Conservation (phyloP, 2,888 invertebrate genomes). For the Cheilosia variabilis region DNA sequence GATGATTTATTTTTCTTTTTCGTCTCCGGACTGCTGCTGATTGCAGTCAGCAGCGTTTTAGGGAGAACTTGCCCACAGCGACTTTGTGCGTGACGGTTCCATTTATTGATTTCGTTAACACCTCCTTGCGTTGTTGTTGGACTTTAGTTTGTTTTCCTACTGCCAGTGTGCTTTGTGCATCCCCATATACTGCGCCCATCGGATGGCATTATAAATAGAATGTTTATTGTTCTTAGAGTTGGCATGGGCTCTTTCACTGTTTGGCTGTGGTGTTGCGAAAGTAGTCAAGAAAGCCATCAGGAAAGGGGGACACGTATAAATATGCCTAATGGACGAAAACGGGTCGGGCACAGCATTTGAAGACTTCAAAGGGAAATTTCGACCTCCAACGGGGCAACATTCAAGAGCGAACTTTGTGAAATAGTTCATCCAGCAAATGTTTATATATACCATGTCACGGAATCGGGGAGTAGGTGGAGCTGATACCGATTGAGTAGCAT, state of each 20-base stretch:
- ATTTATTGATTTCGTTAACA: constrained; percentile 76
- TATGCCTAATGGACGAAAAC: constrained; percentile 20
- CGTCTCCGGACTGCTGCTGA: constrained; percentile 55
- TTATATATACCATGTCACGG: too few species aligned
- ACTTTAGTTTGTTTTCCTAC: neutral
- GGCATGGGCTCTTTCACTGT: constrained; percentile 13
- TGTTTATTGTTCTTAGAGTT: constrained; percentile 62
- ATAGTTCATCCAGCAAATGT: too few species aligned
- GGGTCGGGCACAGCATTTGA: neutral
- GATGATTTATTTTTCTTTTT: constrained; percentile 67
- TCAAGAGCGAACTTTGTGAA: too few species aligned
- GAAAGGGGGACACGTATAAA: constrained; percentile 10
- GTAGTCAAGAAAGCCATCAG: constrained; percentile 21
- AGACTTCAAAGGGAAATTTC: neutral
- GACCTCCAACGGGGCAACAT: too few species aligned
- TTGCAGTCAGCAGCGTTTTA: constrained; percentile 53
- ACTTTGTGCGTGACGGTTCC: constrained; percentile 75
- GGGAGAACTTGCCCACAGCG: constrained; percentile 22
- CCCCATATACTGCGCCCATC: constrained; percentile 1
- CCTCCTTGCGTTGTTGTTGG: constrained; percentile 47
- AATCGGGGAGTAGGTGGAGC: too few species aligned
- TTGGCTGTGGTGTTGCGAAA: constrained; percentile 47
- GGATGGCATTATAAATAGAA: constrained; percentile 60
- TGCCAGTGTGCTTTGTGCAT: constrained; percentile 9
- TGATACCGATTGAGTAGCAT: too few species aligned